These are phyloP conservation scores for Chloroceryle aenea DNA, from an alignment of 2,113 vertebrate genomes.

Conservation along the genomic window DNA sequence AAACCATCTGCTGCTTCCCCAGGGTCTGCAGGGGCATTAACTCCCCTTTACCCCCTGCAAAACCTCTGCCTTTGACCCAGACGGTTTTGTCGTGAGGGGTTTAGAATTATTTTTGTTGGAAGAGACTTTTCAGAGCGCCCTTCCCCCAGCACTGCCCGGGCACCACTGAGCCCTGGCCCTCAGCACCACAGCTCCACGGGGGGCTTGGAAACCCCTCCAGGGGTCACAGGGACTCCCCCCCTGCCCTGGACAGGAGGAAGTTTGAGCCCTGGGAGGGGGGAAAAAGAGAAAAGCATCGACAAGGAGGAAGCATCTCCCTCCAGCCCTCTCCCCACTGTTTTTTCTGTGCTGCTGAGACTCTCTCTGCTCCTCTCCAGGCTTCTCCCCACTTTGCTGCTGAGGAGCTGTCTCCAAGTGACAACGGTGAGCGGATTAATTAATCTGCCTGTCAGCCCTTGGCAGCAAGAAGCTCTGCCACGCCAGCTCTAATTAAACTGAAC, in stretches of 20 bases:
- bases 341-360: not conserved
- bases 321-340: not conserved
- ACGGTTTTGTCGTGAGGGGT: rapidly evolving
- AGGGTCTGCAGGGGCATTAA: not conserved
- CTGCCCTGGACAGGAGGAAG: not conserved
- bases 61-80: rapidly evolving
- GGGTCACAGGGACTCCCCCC: no score
- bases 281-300: not conserved
- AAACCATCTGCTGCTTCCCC: not conserved
- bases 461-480: not conserved
- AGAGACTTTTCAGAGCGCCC: not conserved
- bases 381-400: not conserved
- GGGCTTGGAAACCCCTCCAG: no score
- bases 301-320: not conserved
- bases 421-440: slow-evolving; percentile 40
- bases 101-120: not conserved
- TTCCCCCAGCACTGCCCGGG: not conserved
- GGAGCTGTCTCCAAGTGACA: not conserved
- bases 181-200: not conserved
- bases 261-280: not conserved
- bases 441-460: slow-evolving; percentile 43
- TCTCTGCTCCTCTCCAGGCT: not conserved
- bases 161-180: not conserved
- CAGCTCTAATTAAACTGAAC: slow-evolving; percentile 46
- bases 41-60: not conserved